Percentiles rank a stretch among this genome's conserved stretches.
Conservation (phyloP, 1,140 invertebrate species). For the Tetraneura akinire region DNA sequence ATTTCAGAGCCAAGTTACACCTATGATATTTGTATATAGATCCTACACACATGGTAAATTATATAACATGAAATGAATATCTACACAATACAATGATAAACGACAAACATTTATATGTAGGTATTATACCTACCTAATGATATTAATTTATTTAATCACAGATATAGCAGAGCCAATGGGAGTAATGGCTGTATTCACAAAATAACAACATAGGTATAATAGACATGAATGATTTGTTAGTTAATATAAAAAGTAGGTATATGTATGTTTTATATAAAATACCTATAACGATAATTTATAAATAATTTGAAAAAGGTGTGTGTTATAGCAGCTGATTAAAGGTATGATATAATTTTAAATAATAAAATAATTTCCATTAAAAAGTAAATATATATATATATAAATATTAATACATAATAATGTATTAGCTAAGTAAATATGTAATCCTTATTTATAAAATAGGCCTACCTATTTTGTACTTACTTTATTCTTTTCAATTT, state of each 20-base stretch:
- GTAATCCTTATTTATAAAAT: too few species aligned
- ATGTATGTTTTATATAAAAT: too few species aligned
- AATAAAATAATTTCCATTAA: background rate
- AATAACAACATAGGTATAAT: background rate
- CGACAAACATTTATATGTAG: too few species aligned
- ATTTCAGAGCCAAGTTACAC: too few species aligned
- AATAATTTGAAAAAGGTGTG: background rate
- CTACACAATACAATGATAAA: too few species aligned
- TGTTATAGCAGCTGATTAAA: background rate
- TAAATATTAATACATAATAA: too few species aligned
- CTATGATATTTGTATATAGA: too few species aligned
- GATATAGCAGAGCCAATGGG: background rate
- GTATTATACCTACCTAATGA: too few species aligned
- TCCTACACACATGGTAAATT: too few species aligned
- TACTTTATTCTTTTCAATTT: background rate
- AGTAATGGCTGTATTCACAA: background rate
- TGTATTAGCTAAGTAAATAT: too few species aligned
- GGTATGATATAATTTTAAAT: background rate
- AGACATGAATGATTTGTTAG: background rate
- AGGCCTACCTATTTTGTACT: background rate
- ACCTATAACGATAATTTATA: background rate
- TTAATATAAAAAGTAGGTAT: background rate
- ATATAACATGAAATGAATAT: too few species aligned
- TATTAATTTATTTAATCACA: background rate
- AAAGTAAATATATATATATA: too few species aligned